A percentile compares a stretch with the other conserved stretches of the same genome.
Conservation (phyloP, 2,888 invertebrate species). For the Drosophila nr. perissopoda region DNA sequence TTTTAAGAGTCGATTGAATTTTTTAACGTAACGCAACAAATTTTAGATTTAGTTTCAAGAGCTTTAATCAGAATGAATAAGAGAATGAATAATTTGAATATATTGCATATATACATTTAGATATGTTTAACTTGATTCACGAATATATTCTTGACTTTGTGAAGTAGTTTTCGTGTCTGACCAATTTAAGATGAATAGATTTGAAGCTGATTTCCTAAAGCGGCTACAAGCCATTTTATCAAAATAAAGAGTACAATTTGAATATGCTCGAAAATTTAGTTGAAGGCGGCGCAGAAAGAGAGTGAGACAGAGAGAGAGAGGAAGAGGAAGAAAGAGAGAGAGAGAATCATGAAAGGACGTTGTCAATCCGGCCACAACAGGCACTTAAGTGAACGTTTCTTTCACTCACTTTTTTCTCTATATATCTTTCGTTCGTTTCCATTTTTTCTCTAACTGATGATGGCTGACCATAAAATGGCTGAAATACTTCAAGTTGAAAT, state of each 20-base stretch:
- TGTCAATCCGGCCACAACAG: conserved; percentile 7
- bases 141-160: not conserved
- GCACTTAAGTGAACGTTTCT: conserved; percentile 2
- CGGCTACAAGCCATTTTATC: not conserved
- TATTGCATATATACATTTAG: not conserved
- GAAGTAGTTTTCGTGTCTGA: not conserved
- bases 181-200: not conserved
- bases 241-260: not conserved
- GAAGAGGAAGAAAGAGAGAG: not conserved
- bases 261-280: not conserved
- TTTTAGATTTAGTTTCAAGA: not conserved
- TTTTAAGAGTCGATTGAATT: not conserved
- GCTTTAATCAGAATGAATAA: not conserved
- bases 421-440: conserved; percentile 12
- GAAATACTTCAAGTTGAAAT: conserved; percentile 72
- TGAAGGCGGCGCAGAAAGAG: not conserved
- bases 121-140: not conserved
- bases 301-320: not conserved
- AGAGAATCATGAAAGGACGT: not conserved
- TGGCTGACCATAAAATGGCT: conserved; percentile 73
- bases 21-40: not conserved
- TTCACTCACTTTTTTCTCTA: not conserved
- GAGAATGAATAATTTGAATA: not conserved
- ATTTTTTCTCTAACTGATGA: conserved; percentile 47
- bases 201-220: not conserved